Evolutionary conservation across 2,797 vertebrate species (phyloP), one percentile per base, ranked within the genome.

Genomic region (Pithecia hirsuta): DNA sequence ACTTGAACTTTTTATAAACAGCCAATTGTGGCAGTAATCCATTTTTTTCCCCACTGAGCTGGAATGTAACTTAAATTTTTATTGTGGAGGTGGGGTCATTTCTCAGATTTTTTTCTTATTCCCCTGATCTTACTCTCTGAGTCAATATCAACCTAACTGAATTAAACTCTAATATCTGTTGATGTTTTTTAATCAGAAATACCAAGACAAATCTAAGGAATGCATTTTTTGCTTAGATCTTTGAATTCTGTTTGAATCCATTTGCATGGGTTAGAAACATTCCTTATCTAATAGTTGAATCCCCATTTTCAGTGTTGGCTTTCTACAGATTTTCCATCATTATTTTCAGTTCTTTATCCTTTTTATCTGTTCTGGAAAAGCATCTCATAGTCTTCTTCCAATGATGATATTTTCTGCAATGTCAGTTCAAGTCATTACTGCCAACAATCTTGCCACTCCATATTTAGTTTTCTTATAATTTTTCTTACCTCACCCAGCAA

Each of bases 31-130:
- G 2, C 28, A 89, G 41, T 72, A 64, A 55, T 39, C 41, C 13
- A 14, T 26, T 26, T 61, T 26, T 2, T 44, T 22, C 81, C 33
- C 7, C 12, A 41, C 7, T 41, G 22, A 83, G 5, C 7, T 39
- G 13, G 33, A 83, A 59, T 52, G 8, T 39, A 28, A 36, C 15
- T 81, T 41, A 41, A 26, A 61, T 48, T 76, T 89, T 44, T 52
- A 81, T 55, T 79, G 80, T 36, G 14, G 17, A 17, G 3, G 15
- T 67, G 61, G 28, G 12, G 17, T 1, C 4, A 44, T 19, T 74
- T 93, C 52, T 59, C 78, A 26, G 33, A 64, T 44, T 95, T 57
- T 44, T 93, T 26, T 72, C 91, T n/a, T 59, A 7, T 44, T 86
- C 20, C 28, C 20, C 78, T 55, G 46, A 33, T 89, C 28, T 84